Evolutionary conservation across 1,140 invertebrate genomes (phyloP), one percentile per base, ranked within the genome.

Genomic region (Geopemphigus sp.): DNA sequence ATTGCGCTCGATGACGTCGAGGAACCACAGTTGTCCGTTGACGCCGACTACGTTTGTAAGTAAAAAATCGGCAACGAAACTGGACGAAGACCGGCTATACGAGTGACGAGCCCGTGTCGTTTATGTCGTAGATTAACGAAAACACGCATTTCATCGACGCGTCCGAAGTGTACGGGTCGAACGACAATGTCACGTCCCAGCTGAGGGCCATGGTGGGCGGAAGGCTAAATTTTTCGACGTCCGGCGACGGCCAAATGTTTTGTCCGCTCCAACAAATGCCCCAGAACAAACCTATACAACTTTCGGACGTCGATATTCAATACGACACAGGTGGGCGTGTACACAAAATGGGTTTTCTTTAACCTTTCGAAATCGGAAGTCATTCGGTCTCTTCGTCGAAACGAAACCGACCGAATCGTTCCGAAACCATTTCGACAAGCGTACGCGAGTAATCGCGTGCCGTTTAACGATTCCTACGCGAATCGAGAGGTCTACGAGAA

Each of bases 111-210:
- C n/a, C n/a, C 29, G 19, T 39, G 32, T 39, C 32, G 32, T 39
- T 3, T 39, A 19, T 54, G n/a, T 4, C 5, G 15, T 85, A 93
- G 90, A 88, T 93, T 82, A 94, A 94, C 84, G 90, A 91, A 85
- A 91, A 90, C 1, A 92, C 91, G 5, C 90, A 92, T 74, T 91
- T 88, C 83, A 84, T 94, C 81, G 93, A 94, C 84, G 90, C 88
- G 1, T 93, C 92, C 0, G 88, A 90, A 81, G 89, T 95, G 45
- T 94, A 94, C 83, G 91, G 90, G 8, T 87, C 88, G 2, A 89
- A 88, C 24, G 84, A 85, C 29, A 85, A 87, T 24, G 87, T 88
- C 39, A 86, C 88, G 1, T 84, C 84, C 0, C 84, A 84, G 4
- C 83, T 93, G 68, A 85, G 92, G 5, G 82, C 86, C 11, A 88